A percentile compares a stretch with the other conserved stretches of the same genome.
Evolutionary conservation across 2,888 invertebrate genomes (phyloP).

Genomic region (Microctonus hyperodae): DNA sequence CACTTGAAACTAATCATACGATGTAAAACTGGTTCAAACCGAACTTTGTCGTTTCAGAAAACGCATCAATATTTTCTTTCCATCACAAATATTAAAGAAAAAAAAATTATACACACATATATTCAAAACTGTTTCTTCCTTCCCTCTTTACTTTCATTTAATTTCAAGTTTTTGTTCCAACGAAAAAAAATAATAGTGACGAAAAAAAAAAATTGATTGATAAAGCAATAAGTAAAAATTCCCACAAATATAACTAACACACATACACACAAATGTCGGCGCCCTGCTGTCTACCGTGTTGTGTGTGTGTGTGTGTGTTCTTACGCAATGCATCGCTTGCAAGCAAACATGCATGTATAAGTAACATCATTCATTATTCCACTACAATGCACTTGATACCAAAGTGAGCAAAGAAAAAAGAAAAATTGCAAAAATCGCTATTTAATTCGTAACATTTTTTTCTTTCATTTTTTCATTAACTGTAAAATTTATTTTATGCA

Average conservation of each 20-base stretch:
- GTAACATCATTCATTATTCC: not conserved
- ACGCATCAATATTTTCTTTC: slow-evolving; percentile 2
- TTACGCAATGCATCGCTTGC: slow-evolving; percentile 13
- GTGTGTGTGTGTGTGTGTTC: slow-evolving; percentile 7
- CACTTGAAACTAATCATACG: slow-evolving; percentile 43
- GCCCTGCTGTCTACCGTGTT: slow-evolving; percentile 39
- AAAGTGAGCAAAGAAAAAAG: not conserved
- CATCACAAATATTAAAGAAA: no score
- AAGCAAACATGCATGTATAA: not conserved
- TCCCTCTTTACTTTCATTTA: no score
- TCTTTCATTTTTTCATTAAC: no score
- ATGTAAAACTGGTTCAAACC: slow-evolving; percentile 42
- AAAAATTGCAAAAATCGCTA: not conserved
- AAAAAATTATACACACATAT: no score
- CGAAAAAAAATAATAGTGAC: no score
- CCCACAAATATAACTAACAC: not conserved
- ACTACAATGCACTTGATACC: not conserved
- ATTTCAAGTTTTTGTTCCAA: not conserved
- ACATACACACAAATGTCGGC: slow-evolving; percentile 29
- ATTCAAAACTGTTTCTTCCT: no score
- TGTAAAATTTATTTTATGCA: not conserved
- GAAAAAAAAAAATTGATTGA: slow-evolving; percentile 7
- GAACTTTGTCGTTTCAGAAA: slow-evolving; percentile 38
- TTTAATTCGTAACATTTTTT: not conserved
- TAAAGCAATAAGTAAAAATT: slow-evolving; percentile 34